Evolutionary conservation across 2,113 vertebrate species (phyloP).

Genomic region (Nothoprocta perdicaria): DNA sequence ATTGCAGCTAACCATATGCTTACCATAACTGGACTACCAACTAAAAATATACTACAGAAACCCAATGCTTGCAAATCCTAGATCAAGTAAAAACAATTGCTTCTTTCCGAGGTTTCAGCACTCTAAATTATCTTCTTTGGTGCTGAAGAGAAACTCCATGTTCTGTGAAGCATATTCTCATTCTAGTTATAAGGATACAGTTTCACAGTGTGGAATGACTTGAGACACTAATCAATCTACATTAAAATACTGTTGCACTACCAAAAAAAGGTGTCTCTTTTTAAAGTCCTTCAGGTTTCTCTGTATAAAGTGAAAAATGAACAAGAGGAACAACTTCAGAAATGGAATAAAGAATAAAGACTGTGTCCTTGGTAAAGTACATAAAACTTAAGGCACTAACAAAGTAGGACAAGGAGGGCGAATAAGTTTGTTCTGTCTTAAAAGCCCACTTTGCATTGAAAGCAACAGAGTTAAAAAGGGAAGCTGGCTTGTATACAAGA

Average conservation of each 20-base stretch:
- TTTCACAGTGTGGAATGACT: neutral
- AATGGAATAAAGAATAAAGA: neutral
- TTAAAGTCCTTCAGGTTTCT: neutral
- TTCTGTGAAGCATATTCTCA: neutral
- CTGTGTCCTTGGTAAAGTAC: neutral
- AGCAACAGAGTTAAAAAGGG: neutral
- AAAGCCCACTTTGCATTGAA: neutral
- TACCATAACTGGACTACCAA: neutral
- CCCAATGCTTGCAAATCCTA: neutral
- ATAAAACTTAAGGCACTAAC: neutral
- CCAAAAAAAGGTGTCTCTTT: neutral
- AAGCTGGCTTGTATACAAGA: neutral
- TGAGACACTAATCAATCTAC: neutral
- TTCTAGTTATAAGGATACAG: neutral
- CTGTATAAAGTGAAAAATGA: neutral
- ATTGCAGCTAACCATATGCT: neutral
- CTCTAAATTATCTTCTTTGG: neutral
- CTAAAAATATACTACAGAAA: neutral
- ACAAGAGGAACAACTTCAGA: neutral
- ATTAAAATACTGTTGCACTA: neutral
- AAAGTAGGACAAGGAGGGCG: neutral
- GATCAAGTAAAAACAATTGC: neutral
- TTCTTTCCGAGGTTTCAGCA: neutral
- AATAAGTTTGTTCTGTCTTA: neutral
- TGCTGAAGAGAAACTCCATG: neutral